Percentiles rank a stretch among this genome's conserved stretches.
Conservation (phyloP, 2,797 vertebrate species). For the Syngnathus acus region DNA sequence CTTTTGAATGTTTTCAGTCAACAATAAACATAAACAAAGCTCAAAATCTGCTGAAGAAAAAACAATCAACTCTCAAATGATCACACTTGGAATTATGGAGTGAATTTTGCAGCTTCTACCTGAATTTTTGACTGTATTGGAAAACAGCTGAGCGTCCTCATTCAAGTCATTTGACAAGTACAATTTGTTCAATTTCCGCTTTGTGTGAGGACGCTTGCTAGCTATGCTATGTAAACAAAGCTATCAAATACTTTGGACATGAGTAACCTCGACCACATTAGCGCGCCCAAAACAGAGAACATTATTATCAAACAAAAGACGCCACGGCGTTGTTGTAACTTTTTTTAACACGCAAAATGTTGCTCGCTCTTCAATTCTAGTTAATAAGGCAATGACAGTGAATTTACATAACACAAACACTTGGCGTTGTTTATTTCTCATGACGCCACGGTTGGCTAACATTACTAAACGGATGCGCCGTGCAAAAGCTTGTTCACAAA, state of each 20-base stretch:
- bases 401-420: slow-evolving; percentile 15
- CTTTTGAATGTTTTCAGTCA: too few relatives aligned
- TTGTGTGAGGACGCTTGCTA: slow-evolving; percentile 1
- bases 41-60: not conserved
- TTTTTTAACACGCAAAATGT: not conserved
- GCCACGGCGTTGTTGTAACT: fast-evolving
- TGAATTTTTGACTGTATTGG: not conserved
- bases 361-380: not conserved
- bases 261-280: slow-evolving; percentile 24
- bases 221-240: slow-evolving; percentile 59
- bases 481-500: not conserved
- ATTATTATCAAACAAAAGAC: not conserved
- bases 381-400: not conserved
- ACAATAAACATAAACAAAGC: too few relatives aligned
- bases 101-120: not conserved
- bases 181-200: not conserved
- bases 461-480: slow-evolving; percentile 5
- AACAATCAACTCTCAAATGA: not conserved
- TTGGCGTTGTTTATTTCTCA: slow-evolving; percentile 28
- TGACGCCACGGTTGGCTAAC: slow-evolving; percentile 17
- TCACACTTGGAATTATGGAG: not conserved
- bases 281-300: slow-evolving; percentile 4
- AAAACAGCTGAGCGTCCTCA: not conserved
- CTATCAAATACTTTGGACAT: slow-evolving; percentile 32
- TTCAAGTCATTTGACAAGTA: not conserved